These are phyloP conservation scores for Diabrotica virgifera DNA, from an alignment of 1,140 invertebrate genomes.

Conservation along the genomic window DNA sequence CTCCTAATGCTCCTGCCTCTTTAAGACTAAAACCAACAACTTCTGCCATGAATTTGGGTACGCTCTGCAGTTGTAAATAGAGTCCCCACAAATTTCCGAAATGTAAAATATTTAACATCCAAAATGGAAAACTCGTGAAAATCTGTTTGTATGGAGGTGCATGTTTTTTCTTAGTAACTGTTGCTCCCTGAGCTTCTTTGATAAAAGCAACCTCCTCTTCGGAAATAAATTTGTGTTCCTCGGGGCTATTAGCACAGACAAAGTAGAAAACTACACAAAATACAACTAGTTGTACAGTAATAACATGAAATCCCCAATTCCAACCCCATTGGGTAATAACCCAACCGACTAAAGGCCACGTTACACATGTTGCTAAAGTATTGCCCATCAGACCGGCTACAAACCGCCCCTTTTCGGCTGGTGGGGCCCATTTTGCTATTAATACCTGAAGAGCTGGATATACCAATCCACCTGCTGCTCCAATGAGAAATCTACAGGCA, in stretches of 20 bases:
- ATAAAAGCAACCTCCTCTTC: slow-evolving; percentile 76
- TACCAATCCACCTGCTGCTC: slow-evolving; percentile 64
- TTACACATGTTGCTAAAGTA: slow-evolving; percentile 75
- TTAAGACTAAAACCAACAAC: slow-evolving; percentile 81
- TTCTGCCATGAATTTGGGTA: slow-evolving; percentile 84
- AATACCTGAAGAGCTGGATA: slow-evolving; percentile 70
- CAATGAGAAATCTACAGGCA: slow-evolving; percentile 61
- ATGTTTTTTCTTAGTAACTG: slow-evolving; percentile 51
- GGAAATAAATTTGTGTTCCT: slow-evolving; percentile 70
- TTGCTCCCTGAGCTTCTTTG: slow-evolving; percentile 55
- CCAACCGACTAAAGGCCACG: slow-evolving; percentile 66
- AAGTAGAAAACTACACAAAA: slow-evolving; percentile 39
- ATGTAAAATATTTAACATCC: slow-evolving; percentile 64
- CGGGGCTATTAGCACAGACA: slow-evolving; percentile 69
- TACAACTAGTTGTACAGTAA: slow-evolving; percentile 60
- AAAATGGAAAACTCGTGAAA: slow-evolving; percentile 63
- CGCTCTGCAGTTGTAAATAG: slow-evolving; percentile 79
- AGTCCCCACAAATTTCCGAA: slow-evolving; percentile 77
- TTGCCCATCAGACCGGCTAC: slow-evolving; percentile 71
- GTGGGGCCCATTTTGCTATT: slow-evolving; percentile 71
- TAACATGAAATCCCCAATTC: slow-evolving; percentile 72
- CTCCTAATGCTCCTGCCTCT: slow-evolving; percentile 66
- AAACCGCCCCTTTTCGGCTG: slow-evolving; percentile 75
- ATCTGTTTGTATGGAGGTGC: slow-evolving; percentile 61
- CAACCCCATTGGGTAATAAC: slow-evolving; percentile 66